phyloP scores from a whole-genome alignment of 1,140 invertebrate species.

The Bombus confusus region DNA sequence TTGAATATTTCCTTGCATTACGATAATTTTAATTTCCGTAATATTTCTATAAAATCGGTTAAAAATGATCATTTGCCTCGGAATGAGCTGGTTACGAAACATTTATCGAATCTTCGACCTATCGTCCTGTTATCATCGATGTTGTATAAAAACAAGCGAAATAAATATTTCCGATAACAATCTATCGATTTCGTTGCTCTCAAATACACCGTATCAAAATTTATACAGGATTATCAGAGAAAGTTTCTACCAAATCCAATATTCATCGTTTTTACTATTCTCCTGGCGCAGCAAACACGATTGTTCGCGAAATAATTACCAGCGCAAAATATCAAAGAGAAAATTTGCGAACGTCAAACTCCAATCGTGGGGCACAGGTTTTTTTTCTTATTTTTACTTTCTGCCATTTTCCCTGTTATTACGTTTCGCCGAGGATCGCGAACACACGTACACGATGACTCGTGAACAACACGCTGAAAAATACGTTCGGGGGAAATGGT shows the following conservation, averaged over 20 bases:
- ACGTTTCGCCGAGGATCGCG: neutral
- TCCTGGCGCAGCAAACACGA: neutral
- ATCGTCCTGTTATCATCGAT: no score
- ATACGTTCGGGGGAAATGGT: neutral
- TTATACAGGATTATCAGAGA: neutral
- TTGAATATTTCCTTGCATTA: neutral
- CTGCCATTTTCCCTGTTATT: neutral
- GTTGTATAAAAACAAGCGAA: no score
- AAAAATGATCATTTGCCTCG: no score
- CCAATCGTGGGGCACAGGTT: no score
- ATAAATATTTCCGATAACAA: no score
- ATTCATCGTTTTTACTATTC: neutral
- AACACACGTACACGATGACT: neutral
- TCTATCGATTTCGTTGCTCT: neutral
- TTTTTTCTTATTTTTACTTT: neutral
- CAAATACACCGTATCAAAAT: neutral
- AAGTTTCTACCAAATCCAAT: neutral
- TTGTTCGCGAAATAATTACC: neutral
- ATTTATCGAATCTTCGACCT: no score
- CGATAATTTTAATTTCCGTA: neutral
- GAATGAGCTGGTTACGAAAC: no score
- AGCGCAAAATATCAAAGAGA: neutral
- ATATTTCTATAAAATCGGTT: no score
- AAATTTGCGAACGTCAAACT: neutral
- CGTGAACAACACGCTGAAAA: neutral